Base-by-base conservation (phyloP, 37 sponge, comb jelly and placozoan species). In the Crambe crambe region DNA sequence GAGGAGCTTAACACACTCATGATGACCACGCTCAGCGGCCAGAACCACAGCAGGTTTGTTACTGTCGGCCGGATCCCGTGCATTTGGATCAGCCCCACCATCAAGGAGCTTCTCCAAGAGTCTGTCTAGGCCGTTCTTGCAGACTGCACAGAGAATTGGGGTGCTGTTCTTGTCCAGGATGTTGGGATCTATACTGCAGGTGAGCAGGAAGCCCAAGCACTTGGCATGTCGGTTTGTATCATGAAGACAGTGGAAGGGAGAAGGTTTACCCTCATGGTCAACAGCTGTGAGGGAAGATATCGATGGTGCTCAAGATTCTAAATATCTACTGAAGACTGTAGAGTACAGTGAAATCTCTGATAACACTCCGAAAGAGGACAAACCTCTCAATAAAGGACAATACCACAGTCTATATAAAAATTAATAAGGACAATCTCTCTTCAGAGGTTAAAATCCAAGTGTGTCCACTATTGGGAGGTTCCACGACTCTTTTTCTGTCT, bases 191-290 rank as follows among this genome's bases (percentile, higher is more conserved):
- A 85, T 90, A 35, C 43, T 23, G 27, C 21, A 60, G 64, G 85
- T 87, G 67, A 93, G 71, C 17, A 92, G 79, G 43, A 93, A 87
- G 23, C 60, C 82, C 25, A 96, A 58, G 58, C 97, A 96, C 73
- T 83, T 86, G 38, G 74, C 78, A 61, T 96, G 97, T 54, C 97
- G 65, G 54, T 74, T 62, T 26, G 97, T 96, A 6, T 87, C 81
- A 58, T 93, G 82, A 8, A 96, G 83, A 51, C 97, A 96, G 80
- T 96, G 89, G 81, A 90, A 96, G 38, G 88, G 73, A 17, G 86
- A 82, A 1, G 75, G 73, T 32, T 61, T 72, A 0, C 97, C 97
- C 25, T 59, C 35, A 5, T 47, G 65, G 59, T 96, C 97, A 37
- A 32, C 37, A 56, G 66, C 95, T 94, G 71, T 12, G 61, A 58